Conservation (phyloP, 1,140 invertebrate species). For the Drosophila ohnishii region DNA sequence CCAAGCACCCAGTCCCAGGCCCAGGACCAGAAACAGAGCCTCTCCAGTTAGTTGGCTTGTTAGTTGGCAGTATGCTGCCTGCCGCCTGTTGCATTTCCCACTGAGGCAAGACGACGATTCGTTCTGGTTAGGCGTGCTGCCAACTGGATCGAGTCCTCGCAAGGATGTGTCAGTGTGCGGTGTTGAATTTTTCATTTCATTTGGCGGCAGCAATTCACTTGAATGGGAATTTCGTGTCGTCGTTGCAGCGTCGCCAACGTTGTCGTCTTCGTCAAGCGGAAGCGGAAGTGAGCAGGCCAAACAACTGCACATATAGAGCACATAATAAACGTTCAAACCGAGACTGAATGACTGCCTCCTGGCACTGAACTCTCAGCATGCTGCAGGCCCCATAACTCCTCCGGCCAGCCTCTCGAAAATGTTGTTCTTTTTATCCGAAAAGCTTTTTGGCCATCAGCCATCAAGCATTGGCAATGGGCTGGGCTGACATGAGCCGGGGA, state of each 20-base stretch:
- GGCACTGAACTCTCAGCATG: conserved; percentile 14
- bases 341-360: conserved; percentile 43
- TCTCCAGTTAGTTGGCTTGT: conserved; percentile 74
- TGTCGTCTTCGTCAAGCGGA: conserved; percentile 56
- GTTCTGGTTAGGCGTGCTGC: conserved; percentile 48
- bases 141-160: conserved; percentile 34
- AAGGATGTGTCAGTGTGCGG: conserved; percentile 55
- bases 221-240: conserved; percentile 81
- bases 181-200: conserved; percentile 83
- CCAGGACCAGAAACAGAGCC: conserved; percentile 31
- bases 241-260: conserved; percentile 35
- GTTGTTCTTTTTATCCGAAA: conserved; percentile 33
- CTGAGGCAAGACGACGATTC: conserved; percentile 47
- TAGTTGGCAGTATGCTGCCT: conserved; percentile 63
- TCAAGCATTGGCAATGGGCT: conserved; percentile 14
- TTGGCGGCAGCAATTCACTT: conserved; percentile 81
- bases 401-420: conserved; percentile 8
- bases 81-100: conserved; percentile 67
- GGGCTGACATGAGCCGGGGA: conserved; percentile 38
- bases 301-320: conserved; percentile 66
- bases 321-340: conserved; percentile 76
- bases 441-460: conserved; percentile 44
- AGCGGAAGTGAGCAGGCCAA: conserved; percentile 74
- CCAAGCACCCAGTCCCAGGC: conserved; percentile 26
- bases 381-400: conserved; percentile 19